Percentiles rank a stretch among this genome's conserved stretches.
These are phyloP conservation scores for Drosophila insularis DNA, from an alignment of 1,140 invertebrate genomes.

Conservation along the genomic window DNA sequence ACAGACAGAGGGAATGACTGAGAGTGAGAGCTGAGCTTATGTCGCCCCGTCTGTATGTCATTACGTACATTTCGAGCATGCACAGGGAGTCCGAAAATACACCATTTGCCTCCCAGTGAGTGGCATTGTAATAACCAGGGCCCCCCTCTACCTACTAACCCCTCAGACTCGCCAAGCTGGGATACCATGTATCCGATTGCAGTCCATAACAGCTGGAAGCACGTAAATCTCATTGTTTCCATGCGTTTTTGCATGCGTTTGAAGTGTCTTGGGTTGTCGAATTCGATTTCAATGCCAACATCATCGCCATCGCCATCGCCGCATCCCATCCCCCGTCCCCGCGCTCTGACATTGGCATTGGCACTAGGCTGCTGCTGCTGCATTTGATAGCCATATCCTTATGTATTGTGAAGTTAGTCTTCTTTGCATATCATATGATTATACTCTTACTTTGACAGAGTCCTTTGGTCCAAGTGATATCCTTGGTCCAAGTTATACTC, in stretches of 20 bases:
- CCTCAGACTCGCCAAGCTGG: background rate
- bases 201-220: conserved; percentile 74
- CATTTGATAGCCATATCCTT: conserved; percentile 52
- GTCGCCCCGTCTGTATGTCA: background rate
- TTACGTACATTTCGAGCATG: conserved; percentile 1
- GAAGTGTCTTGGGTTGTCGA: conserved; percentile 57
- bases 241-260: conserved; percentile 73
- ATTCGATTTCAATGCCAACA: conserved; percentile 71
- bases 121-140: conserved; percentile 42
- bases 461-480: background rate
- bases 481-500: background rate
- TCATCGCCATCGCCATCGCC: background rate
- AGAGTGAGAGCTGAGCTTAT: conserved; percentile 19
- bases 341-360: background rate
- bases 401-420: conserved; percentile 36
- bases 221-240: conserved; percentile 77
- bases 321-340: conserved; percentile 20
- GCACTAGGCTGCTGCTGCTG: conserved; percentile 38
- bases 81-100: conserved; percentile 31
- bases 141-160: conserved; percentile 2
- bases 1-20: conserved; percentile 38
- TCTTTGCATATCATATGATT: conserved; percentile 9
- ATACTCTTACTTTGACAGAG: background rate
- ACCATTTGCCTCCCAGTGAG: conserved; percentile 17
- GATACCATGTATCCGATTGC: conserved; percentile 69